Percentiles rank a stretch among this genome's conserved stretches.
Conservation (phyloP, 2,888 invertebrate species). For the Chrysopilus asiliformis region DNA sequence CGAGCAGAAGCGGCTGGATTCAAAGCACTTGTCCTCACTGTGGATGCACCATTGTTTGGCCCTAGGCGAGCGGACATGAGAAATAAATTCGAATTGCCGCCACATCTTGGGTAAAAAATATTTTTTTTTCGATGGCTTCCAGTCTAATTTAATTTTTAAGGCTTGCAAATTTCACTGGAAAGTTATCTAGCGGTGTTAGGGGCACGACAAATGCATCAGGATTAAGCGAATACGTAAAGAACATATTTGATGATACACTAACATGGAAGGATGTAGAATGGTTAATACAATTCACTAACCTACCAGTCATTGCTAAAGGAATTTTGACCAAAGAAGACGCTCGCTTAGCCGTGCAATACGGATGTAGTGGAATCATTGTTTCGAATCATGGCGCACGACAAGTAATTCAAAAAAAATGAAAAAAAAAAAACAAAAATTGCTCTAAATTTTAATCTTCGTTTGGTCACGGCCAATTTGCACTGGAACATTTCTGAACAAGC, state of each 20-base stretch:
- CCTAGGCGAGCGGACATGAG: conserved; percentile 65
- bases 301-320: conserved; percentile 80
- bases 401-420: too few species aligned
- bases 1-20: conserved; percentile 75
- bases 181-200: conserved; percentile 16
- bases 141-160: neutral
- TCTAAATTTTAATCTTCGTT: too few species aligned
- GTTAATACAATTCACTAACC: conserved; percentile 61
- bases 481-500: too few species aligned
- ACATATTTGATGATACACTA: conserved; percentile 64
- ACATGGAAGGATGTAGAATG: conserved; percentile 81
- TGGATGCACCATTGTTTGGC: conserved; percentile 82
- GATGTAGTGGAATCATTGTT: conserved; percentile 69
- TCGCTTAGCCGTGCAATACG: conserved; percentile 52
- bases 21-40: conserved; percentile 73
- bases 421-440: too few species aligned
- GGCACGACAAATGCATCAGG: conserved; percentile 45
- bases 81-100: conserved; percentile 71
- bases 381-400: conserved; percentile 93
- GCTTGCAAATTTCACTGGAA: neutral
- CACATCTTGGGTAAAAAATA: conserved; percentile 49
- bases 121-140: neutral
- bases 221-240: conserved; percentile 61
- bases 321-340: conserved; percentile 81
- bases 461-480: too few species aligned